Base-by-base conservation (phyloP, 2,113 vertebrate species). In the Melanerpes aurifrons region DNA sequence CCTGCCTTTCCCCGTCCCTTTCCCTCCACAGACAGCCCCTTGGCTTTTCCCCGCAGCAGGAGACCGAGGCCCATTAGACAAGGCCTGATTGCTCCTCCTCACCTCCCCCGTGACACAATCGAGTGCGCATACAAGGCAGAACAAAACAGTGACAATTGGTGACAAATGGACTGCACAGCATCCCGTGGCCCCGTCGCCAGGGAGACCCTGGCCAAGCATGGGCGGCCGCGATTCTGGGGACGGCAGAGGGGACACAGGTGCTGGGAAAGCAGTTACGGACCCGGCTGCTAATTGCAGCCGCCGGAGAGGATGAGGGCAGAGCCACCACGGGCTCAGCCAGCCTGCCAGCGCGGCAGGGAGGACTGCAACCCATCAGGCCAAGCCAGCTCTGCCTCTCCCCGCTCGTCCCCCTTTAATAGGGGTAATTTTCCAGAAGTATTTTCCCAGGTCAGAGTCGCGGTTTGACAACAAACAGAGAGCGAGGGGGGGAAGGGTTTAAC, bases 121-220 rank as follows among this genome's bases (percentile, higher is more conserved):
- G 95, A 97, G 98, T 97, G 98, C 94, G 94, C 98, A 95, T 80
- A 98, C 97, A 95, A 96, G 96, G 97, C 96, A 62, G 96, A 97
- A 98, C 98, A 98, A 99, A 99, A 98, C 96, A 95, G 97, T 98
- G 98, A 98, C 98, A 98, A 98, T 98, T 98, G 98, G 98, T 99
- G 99, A 99, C 98, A 99, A 99, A 99, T 99, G 98, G 98, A 98
- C 98, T 98, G 97, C 98, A 95, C 95, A 92, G 97, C 97, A 98
- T 95, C 96, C 93, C 96, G 95, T 90, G 96, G 97, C 96, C 97
- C 94, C 79, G 98, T 99, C 98, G 93, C 98, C 98, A 98, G 75
- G 97, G 98, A 98, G 97, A 98, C 95, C 76, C 93, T 92, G 97
- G 96, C 95, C 97, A 29, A 87, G 97, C 95, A 86, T 89, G 92